Evolutionary conservation across 2,113 vertebrate species (phyloP), one percentile per base, ranked within the genome.

Genomic region (Indri indri): DNA sequence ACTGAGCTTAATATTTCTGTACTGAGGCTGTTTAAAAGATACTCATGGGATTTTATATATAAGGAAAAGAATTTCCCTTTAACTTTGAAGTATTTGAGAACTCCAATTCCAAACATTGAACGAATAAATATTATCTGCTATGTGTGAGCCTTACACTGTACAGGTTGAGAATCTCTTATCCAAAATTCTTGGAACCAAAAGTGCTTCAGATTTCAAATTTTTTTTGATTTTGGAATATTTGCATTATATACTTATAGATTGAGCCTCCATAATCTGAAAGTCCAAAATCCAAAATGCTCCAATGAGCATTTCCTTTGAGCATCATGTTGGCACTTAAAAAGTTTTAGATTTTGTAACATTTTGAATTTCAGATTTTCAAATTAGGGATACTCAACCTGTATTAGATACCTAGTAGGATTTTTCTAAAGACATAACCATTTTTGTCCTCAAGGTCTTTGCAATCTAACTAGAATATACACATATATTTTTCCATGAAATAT

Each of bases 1-100:
- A 70, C 63, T 79, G 34, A 93, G 32, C 52, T 91, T 96, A 37
- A 37, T 73, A 92, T 94, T 91, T 91, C 42, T 93, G 73, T 96
- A 27, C 8, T 45, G 18, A 50, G 59, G 30, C n/a, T 89, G 71
- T 84, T 96, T 96, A 76, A 85, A 94, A 80, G 2, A 76, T 71
- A 93, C 8, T 32, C 52, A 65, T 66, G 47, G 5, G 87, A 96
- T 91, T 97, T 68, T 22, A 83, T 42, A 40, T 20, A 37, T n/a
- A 18, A 83, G 59, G 20, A 54, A 86, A 81, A 40, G 16, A 71
- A n/a, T 74, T 95, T 45, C 66, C 50, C 91, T 93, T 93, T 85
- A 89, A 68, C 17, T 76, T 61, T 70, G 7, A 94, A 91, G 47
- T 66, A 14, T 74, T 25, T 93, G 42, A 94, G 54, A 80, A 92